Evolutionary conservation across 2,888 invertebrate genomes (phyloP), one percentile per base, ranked within the genome.

Genomic region (Meiosimyza platycephala): DNA sequence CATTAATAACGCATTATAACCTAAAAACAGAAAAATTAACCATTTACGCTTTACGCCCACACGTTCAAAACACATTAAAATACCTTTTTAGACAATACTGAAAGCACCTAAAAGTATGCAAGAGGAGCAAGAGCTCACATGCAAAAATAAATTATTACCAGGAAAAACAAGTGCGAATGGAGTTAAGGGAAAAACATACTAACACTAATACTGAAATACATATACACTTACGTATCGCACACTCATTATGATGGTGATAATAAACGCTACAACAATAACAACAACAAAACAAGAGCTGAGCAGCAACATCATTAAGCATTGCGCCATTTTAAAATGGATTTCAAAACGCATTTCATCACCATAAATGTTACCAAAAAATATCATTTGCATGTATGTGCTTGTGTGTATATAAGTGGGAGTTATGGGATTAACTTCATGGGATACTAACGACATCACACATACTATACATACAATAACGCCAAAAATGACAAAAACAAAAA

Each of bases 1-100:
- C 90, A 90, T 90, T 90, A 90, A 90, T 90, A 90, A 89, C 89
- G 88, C 90, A 90, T 90, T 90, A 40, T 40, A 90, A 83, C 66
- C 28, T 33, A 52, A 33, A 57, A 47, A 69, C 28, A 51, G 12
- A 63, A 52, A 57, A 63, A 54, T 54, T 50, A 22, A 52, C 22
- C 16, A 63, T 54, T 13, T 18, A 50, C 62, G 28, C 18, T 54
- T 40, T 22, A 40, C 73, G 12, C 71, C 55, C 71, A 62, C 70
- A 67, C 66, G 22, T 47, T 16, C 40, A 54, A 52, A 73, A 73
- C 51, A 57, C 73, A 76, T 76, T 76, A 74, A 74, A 76, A 76
- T 76, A 72, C 73, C 76, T 64, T 71, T 64, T 22, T 12, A 57
- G 40, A 13, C 52, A 33, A n/a, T 12, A 57, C 57, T 57, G 4